Evolutionary conservation across 2,797 vertebrate species (phyloP).

Genomic region (Tapera naevia): DNA sequence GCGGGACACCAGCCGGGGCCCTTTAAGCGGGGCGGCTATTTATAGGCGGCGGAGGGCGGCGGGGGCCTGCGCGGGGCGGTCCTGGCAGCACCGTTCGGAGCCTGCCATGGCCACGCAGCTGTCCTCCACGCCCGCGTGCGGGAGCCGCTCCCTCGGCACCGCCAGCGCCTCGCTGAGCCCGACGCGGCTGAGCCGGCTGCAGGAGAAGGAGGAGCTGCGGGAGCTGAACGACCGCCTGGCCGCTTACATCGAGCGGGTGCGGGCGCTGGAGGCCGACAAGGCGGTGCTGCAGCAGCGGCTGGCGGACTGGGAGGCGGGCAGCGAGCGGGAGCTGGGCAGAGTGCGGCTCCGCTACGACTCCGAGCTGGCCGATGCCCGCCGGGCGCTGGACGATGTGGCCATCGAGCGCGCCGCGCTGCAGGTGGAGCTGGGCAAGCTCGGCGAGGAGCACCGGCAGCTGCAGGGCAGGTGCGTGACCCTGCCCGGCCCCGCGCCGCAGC

Average conservation of each 20-base stretch:
- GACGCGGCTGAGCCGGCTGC: constrained; percentile 70
- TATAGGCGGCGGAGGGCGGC: no score
- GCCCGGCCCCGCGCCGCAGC: background rate
- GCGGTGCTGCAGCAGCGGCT: constrained; percentile 73
- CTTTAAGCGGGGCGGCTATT: no score
- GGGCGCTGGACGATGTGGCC: constrained; percentile 77
- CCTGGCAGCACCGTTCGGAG: background rate
- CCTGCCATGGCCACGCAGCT: background rate
- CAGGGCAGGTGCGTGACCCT: constrained; percentile 72
- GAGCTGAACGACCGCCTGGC: constrained; percentile 83
- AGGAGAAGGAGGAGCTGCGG: constrained; percentile 82
- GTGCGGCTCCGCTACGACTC: constrained; percentile 74
- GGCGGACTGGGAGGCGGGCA: constrained; percentile 9
- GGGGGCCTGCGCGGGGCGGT: no score
- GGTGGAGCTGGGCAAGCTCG: constrained; percentile 75
- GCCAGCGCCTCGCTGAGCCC: constrained; percentile 55
- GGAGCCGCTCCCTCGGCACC: background rate
- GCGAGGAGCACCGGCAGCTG: constrained; percentile 78
- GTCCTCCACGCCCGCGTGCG: background rate
- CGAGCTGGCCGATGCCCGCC: constrained; percentile 79
- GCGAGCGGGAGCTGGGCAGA: constrained; percentile 52
- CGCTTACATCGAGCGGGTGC: constrained; percentile 57
- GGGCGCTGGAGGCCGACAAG: constrained; percentile 69
- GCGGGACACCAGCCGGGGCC: no score
- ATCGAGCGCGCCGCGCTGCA: constrained; percentile 82